A percentile compares a stretch with the other conserved stretches of the same genome.
Conservation (phyloP, 2,797 vertebrate species). For the Echiichthys vipera region DNA sequence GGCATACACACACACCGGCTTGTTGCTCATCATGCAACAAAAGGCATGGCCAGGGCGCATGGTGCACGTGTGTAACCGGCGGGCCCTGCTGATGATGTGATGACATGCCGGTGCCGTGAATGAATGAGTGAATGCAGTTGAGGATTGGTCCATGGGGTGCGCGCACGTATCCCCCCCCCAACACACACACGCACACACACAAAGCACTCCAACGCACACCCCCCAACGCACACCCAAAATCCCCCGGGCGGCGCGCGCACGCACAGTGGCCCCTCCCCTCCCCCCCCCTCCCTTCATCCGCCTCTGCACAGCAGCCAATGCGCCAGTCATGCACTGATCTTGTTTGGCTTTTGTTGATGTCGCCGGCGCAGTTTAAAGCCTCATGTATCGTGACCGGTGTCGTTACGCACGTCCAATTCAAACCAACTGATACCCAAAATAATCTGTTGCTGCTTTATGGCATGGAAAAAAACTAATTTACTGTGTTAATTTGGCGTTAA, state of each 20-base stretch:
- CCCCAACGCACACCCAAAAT: slow-evolving; percentile 5
- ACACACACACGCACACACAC: neutral
- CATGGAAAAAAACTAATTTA: neutral
- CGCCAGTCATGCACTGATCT: slow-evolving; percentile 46
- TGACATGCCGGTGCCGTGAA: slow-evolving; percentile 66
- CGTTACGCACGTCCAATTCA: slow-evolving; percentile 8
- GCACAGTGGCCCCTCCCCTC: no score
- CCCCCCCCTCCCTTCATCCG: neutral
- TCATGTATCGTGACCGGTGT: neutral
- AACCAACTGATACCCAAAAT: no score
- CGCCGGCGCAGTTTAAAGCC: slow-evolving; percentile 7
- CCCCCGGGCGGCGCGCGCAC: slow-evolving; percentile 1
- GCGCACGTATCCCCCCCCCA: slow-evolving; percentile 52
- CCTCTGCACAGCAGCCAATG: slow-evolving; percentile 15
- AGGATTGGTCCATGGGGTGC: slow-evolving; percentile 66
- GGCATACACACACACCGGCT: slow-evolving; percentile 62
- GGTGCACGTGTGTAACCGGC: slow-evolving; percentile 68
- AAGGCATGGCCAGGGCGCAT: slow-evolving; percentile 72
- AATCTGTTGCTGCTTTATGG: no score
- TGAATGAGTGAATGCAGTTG: slow-evolving; percentile 69
- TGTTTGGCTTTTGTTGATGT: slow-evolving; percentile 57
- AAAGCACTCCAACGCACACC: slow-evolving; percentile 5
- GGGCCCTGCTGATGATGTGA: slow-evolving; percentile 50
- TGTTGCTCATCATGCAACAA: slow-evolving; percentile 73
- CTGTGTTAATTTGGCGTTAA: neutral